Evolutionary conservation across 2,888 invertebrate species (phyloP), one percentile per base, ranked within the genome.

Genomic region (Caradrina kadenii): DNA sequence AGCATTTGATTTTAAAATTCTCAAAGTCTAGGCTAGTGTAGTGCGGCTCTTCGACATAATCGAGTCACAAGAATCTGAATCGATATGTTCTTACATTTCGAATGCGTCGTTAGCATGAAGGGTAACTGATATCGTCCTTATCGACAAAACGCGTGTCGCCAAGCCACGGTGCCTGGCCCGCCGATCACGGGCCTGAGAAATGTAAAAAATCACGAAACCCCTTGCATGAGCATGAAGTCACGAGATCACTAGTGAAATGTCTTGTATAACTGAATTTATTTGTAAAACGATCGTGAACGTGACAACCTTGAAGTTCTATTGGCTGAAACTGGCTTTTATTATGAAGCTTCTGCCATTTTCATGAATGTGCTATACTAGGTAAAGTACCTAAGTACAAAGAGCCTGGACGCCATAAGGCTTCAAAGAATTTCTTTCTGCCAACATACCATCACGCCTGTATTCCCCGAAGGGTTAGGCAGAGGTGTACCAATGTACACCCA

Each of bases 141-240:
- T 93, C 87, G 93, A 93, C 84, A 88, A 93, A 93, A 93, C 93
- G 82, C 79, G 81, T 86, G 90, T 92, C 87, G 89, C 83, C 86
- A 87, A 79, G 89, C 81, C 64, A 65, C 83, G 73, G 88, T 86
- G 68, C 88, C 88, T 86, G 87, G 87, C 88, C 89, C 91, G 86
- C 85, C 86, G 85, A 88, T 89, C 92, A 85, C 94, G 86, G 35
- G 83, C 58, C 82, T 69, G 86, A 91, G 92, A 92, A 93, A 92
- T 92, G 83, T 75, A 80, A 92, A 93, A 92, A 93, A 92, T 85
- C 89, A 90, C 88, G 84, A 91, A 90, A 79, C 87, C 88, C 89
- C 87, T 87, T 87, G 87, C 87, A 88, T 84, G 85, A 81, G 71
- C 73, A 65, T 62, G 60, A 60, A 76, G 80, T 80, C 80, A 86